These are phyloP conservation scores for Propsilocerus akamusi DNA, from an alignment of 1,140 invertebrate genomes.

Conservation along the genomic window DNA sequence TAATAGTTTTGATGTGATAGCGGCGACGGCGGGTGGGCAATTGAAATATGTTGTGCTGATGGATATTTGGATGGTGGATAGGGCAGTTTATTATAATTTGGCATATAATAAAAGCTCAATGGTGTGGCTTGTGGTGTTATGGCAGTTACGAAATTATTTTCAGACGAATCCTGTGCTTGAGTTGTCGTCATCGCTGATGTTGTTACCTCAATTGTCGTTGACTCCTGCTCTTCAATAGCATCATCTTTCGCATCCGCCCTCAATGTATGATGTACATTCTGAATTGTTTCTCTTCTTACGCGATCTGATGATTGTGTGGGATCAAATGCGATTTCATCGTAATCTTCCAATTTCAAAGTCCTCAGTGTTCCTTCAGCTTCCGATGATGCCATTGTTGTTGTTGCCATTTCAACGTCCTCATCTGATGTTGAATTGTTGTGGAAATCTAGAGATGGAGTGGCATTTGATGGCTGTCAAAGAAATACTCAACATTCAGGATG, in stretches of 20 bases:
- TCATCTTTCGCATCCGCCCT: not conserved
- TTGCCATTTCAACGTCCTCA: not conserved
- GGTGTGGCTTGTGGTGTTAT: not conserved
- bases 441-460: too few relatives aligned
- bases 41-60: not conserved
- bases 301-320: not conserved
- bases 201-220: not conserved
- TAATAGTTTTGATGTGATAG: not conserved
- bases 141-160: not conserved
- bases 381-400: not conserved
- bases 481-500: too few relatives aligned
- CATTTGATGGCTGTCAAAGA: too few relatives aligned
- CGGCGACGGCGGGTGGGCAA: not conserved
- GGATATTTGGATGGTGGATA: not conserved
- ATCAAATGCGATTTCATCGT: not conserved
- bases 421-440: not conserved
- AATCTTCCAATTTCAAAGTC: conserved; percentile 2
- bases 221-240: not conserved
- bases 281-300: not conserved
- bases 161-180: not conserved
- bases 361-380: not conserved
- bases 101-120: not conserved
- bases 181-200: not conserved
- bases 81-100: not conserved
- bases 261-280: too few relatives aligned